Percentiles rank a stretch among this genome's conserved stretches.
These are phyloP conservation scores for Indicator maculatus DNA, from an alignment of 2,113 vertebrate species.

Conservation along the genomic window DNA sequence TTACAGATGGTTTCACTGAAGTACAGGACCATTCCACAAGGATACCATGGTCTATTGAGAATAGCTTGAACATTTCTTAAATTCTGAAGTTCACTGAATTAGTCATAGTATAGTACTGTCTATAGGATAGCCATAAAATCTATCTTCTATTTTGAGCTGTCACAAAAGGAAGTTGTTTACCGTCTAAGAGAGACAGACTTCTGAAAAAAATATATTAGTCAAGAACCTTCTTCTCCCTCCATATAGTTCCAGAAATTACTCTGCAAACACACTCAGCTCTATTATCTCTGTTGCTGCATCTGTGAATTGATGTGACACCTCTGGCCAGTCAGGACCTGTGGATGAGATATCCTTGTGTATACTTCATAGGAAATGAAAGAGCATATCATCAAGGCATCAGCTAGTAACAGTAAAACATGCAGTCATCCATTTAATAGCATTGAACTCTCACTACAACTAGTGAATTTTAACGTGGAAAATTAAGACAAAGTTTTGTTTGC, in stretches of 20 bases:
- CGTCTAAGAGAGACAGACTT: neutral
- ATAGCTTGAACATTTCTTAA: neutral
- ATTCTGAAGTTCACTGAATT: neutral
- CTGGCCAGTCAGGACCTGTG: neutral
- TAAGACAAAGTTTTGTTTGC: neutral
- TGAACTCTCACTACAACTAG: neutral
- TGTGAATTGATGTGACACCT: neutral
- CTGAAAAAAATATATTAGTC: neutral
- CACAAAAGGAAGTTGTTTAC: neutral
- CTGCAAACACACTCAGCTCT: neutral
- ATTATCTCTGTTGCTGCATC: neutral
- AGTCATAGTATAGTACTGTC: neutral
- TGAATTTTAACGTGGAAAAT: slow-evolving; percentile 1
- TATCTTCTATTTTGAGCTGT: neutral
- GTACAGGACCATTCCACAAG: neutral
- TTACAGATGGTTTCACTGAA: neutral
- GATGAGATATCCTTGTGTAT: neutral
- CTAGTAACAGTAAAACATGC: neutral
- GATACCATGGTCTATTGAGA: neutral
- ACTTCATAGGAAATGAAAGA: neutral
- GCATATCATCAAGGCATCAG: neutral
- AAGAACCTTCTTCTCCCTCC: neutral
- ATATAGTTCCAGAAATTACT: neutral
- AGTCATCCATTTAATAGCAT: slow-evolving; percentile 29
- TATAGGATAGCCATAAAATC: neutral